Evolutionary conservation across 2,113 vertebrate genomes (phyloP).

Genomic region (Cyphomyrus discorhynchus): DNA sequence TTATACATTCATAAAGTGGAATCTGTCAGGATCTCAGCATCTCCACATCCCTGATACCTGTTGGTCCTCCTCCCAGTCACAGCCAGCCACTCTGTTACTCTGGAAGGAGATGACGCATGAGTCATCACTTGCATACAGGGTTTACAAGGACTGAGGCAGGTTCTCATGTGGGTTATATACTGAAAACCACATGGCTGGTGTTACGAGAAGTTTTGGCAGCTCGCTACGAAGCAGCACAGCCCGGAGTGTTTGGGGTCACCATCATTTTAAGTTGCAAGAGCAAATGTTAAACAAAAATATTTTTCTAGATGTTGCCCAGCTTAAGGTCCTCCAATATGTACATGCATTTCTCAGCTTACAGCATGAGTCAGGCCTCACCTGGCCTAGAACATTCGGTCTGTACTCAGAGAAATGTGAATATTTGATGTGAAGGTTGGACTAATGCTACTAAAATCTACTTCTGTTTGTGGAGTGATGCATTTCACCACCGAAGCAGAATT

Average conservation of each 20-base stretch:
- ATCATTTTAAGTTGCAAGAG: not conserved
- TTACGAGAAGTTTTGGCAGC: not conserved
- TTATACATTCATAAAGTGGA: not conserved
- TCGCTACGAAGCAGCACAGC: not conserved
- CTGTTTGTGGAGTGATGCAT: constrained; percentile 35
- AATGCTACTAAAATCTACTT: constrained; percentile 26
- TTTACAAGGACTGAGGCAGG: not conserved
- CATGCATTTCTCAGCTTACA: not conserved
- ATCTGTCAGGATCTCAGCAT: not conserved
- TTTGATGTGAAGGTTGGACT: constrained; percentile 47
- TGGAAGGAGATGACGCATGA: not conserved
- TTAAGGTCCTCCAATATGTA: not conserved
- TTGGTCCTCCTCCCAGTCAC: not conserved
- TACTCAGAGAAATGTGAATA: constrained; percentile 69
- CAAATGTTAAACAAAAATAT: not conserved
- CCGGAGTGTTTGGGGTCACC: not conserved
- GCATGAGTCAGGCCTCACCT: not conserved
- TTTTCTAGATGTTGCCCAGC: not conserved
- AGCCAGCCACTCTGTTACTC: not conserved
- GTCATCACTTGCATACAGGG: not conserved
- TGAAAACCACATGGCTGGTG: not conserved
- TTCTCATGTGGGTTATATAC: not conserved
- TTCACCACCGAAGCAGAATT: constrained; percentile 28
- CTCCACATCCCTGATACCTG: not conserved
- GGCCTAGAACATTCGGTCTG: constrained; percentile 50